Evolutionary conservation across 2,797 vertebrate genomes (phyloP), one percentile per base, ranked within the genome.

Genomic region (Toxotes lorentzi): DNA sequence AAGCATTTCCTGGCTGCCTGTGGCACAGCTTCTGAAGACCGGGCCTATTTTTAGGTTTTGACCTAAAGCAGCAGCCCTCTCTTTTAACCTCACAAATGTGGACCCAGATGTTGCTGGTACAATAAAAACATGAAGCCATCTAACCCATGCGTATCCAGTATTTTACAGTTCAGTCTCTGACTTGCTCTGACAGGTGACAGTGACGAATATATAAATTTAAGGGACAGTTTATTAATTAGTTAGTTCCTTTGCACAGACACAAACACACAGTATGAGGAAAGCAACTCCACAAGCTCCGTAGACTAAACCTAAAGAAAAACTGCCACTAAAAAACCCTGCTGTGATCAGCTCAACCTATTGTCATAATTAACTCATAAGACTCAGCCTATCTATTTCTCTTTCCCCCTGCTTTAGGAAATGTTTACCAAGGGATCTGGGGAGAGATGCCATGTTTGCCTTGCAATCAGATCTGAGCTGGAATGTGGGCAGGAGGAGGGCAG

Each of bases 1-100:
- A 95, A 96, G 95, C 86, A 91, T 88, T 95, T 95, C 95, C 95
- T 96, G 93, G 85, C 92, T 89, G 94, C 92, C 92, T 89, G 90
- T 95, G 94, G 94, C 94, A 94, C 81, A 60, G 88, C 93, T 95
- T 96, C 94, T 94, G 92, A 95, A 93, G 93, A 93, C 89, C 7
- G 21, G 32, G 56, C 81, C 91, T 96, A 95, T 95, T 95, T 94
- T 95, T 94, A 94, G 92, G 62, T 72, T 92, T 86, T 89, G 93
- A 95, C 92, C 90, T 91, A 92, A 94, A 94, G 89, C 93, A 84
- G 87, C 83, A 90, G 82, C 82, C 78, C 76, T 88, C 85, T 89
- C 79, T 86, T 89, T 90, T 85, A 91, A 93, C 88, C 89, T 86
- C 90, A 86, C 88, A 89, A 90, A 68, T 81, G 90, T 88, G 89